Evolutionary conservation across 2,888 invertebrate genomes (phyloP).

Genomic region (Eustalomyia histrio): DNA sequence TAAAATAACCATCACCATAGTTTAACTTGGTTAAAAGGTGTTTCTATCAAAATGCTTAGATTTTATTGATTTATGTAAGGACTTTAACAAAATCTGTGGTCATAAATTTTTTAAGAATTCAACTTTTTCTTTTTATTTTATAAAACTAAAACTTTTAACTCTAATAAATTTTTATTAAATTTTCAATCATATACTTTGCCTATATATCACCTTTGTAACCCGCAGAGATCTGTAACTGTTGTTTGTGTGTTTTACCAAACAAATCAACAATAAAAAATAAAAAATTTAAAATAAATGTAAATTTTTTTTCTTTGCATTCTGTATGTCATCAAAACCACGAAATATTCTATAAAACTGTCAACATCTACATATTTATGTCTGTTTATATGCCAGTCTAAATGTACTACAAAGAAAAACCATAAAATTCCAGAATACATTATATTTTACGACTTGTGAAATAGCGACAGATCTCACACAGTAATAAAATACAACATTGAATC

Average conservation of each 20-base stretch:
- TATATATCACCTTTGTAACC: not conserved
- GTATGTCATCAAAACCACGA: conserved; percentile 26
- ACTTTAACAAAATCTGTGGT: too few relatives aligned
- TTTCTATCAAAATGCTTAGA: too few relatives aligned
- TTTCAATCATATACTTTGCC: not conserved
- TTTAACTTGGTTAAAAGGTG: too few relatives aligned
- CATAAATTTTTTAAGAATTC: too few relatives aligned
- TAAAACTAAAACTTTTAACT: too few relatives aligned
- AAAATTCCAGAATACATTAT: conserved; percentile 34
- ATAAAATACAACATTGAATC: not conserved
- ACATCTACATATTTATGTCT: conserved; percentile 19
- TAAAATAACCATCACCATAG: too few relatives aligned
- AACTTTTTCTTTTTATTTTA: too few relatives aligned
- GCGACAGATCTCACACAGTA: not conserved
- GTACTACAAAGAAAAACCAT: not conserved
- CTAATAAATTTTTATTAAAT: not conserved
- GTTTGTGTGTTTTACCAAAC: not conserved
- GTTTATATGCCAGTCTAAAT: not conserved
- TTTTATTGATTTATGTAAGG: too few relatives aligned
- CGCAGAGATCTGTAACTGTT: not conserved
- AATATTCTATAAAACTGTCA: conserved; percentile 38
- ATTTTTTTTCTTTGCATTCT: not conserved
- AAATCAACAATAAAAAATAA: too few relatives aligned
- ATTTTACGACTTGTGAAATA: conserved; percentile 26
- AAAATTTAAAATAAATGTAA: conserved; percentile 8